Evolutionary conservation across 1,140 invertebrate species (phyloP).

Genomic region (Melipona quadrifasciata): DNA sequence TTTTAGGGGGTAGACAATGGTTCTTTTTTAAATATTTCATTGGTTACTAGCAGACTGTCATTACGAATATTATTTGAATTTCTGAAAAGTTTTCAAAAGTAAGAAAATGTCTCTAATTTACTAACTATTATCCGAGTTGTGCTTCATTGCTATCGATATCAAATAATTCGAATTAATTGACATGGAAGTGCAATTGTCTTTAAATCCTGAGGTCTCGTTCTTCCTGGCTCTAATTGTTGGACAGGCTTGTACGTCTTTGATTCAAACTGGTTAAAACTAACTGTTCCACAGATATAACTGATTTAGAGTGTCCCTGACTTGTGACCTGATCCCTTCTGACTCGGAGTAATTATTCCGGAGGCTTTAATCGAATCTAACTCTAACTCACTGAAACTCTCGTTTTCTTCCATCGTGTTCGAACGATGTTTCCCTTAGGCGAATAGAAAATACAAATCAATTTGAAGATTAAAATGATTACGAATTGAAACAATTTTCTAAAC

Average conservation of each 20-base stretch:
- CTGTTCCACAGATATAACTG: background rate
- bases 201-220: background rate
- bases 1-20: no score
- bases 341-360: background rate
- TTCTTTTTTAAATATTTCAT: no score
- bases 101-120: background rate
- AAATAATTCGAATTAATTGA: background rate
- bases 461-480: background rate
- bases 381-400: background rate
- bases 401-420: background rate
- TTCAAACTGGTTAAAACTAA: slow-evolving; percentile 15
- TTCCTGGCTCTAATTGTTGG: background rate
- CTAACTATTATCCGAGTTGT: background rate
- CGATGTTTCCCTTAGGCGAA: no score
- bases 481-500: no score
- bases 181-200: background rate
- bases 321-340: background rate
- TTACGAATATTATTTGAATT: no score
- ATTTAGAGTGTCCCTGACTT: slow-evolving; percentile 11
- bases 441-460: no score
- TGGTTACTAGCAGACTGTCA: no score
- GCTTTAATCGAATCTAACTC: slow-evolving; percentile 6
- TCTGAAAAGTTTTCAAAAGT: no score
- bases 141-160: background rate
- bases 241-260: background rate